These are phyloP conservation scores for Leuctra nigra DNA, from an alignment of 2,888 invertebrate genomes.

Conservation along the genomic window DNA sequence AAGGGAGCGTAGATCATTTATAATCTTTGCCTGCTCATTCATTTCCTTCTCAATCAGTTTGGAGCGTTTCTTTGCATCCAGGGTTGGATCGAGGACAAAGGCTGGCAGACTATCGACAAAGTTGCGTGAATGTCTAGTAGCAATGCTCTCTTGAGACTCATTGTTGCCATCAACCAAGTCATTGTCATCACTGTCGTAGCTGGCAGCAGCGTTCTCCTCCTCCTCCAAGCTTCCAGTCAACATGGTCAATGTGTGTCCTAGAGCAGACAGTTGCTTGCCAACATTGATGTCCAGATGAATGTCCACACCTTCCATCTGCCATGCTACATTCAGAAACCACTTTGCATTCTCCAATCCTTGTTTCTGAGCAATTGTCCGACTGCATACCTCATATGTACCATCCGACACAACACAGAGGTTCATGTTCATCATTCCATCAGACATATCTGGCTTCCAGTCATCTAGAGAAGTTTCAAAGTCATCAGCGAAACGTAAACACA, in stretches of 20 bases:
- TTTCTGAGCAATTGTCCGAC: constrained; percentile 82
- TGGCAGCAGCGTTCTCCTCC: constrained; percentile 61
- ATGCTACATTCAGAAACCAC: constrained; percentile 95
- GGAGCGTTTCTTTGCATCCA: constrained; percentile 79
- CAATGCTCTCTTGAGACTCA: constrained; percentile 53
- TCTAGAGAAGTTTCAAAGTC: constrained; percentile 95
- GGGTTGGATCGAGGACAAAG: constrained; percentile 72
- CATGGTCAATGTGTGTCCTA: constrained; percentile 93
- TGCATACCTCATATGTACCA: constrained; percentile 93
- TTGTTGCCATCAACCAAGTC: constrained; percentile 52
- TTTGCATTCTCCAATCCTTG: constrained; percentile 85
- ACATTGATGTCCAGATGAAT: constrained; percentile 94
- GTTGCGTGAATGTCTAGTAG: constrained; percentile 54
- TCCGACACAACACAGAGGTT: constrained; percentile 97
- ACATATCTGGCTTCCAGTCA: constrained; percentile 92
- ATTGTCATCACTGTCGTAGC: constrained; percentile 71
- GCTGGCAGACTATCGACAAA: constrained; percentile 72
- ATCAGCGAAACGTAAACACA: constrained; percentile 92
- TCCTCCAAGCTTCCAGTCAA: constrained; percentile 81
- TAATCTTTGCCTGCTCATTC: constrained; percentile 94
- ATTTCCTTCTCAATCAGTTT: constrained; percentile 93
- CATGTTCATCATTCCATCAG: constrained; percentile 63
- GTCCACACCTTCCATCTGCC: constrained; percentile 99
- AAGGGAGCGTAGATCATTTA: constrained; percentile 80
- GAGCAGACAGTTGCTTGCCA: constrained; percentile 88